Conservation (phyloP, 2,888 invertebrate species). For the Drosophila neonasuta region DNA sequence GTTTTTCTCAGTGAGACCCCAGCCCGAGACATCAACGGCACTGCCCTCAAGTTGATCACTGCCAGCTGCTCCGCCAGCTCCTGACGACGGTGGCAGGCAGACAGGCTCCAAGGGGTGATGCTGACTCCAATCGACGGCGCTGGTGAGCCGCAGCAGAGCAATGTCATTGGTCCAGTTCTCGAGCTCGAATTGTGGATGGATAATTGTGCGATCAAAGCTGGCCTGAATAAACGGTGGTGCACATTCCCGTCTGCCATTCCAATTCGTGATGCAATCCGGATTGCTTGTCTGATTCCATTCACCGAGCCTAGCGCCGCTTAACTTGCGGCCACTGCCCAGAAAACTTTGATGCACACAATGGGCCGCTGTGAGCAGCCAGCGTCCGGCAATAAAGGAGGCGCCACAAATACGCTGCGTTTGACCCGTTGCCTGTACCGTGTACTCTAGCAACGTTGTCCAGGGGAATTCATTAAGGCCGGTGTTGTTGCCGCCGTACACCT, state of each 20-base stretch:
- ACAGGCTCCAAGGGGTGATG: slow-evolving; percentile 83
- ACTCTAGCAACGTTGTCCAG: slow-evolving; percentile 61
- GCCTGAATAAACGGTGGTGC: slow-evolving; percentile 84
- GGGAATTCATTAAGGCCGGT: slow-evolving; percentile 56
- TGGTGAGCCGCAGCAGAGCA: slow-evolving; percentile 85
- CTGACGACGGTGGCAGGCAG: slow-evolving; percentile 83
- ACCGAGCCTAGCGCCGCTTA: slow-evolving; percentile 78
- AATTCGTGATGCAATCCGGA: slow-evolving; percentile 84
- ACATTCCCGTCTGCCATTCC: slow-evolving; percentile 82
- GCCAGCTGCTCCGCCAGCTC: slow-evolving; percentile 12
- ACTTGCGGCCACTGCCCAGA: slow-evolving; percentile 81
- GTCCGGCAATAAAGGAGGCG: slow-evolving; percentile 78
- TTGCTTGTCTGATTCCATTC: slow-evolving; percentile 83
- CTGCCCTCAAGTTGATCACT: slow-evolving; percentile 72
- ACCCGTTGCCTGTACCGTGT: slow-evolving; percentile 76
- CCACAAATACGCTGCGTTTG: slow-evolving; percentile 86
- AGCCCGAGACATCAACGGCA: slow-evolving; percentile 84
- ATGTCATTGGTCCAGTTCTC: slow-evolving; percentile 84
- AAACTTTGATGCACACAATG: slow-evolving; percentile 83
- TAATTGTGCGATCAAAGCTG: slow-evolving; percentile 84
- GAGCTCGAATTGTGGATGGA: slow-evolving; percentile 85
- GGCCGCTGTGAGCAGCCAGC: slow-evolving; percentile 63
- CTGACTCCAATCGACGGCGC: slow-evolving; percentile 82
- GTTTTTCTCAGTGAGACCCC: slow-evolving; percentile 84
- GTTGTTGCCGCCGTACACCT: slow-evolving; percentile 43